A percentile compares a stretch with the other conserved stretches of the same genome.
phyloP scores from a whole-genome alignment of 2,888 invertebrate genomes.

The Fabriciana adippe region DNA sequence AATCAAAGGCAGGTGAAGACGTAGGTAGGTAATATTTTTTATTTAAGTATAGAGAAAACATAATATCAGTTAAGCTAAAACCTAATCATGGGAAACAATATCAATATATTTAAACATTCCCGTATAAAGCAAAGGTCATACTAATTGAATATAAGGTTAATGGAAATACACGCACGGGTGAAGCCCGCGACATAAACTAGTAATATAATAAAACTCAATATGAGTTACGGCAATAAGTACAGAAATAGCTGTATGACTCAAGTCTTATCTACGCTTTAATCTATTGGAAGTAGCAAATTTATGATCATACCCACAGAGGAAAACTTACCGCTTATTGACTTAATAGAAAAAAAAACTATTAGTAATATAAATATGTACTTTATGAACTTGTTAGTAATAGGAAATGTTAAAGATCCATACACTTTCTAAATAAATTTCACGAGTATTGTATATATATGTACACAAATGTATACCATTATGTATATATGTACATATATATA shows the following conservation, averaged over 20 bases:
- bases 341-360: not conserved
- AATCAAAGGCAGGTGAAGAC: too few relatives aligned
- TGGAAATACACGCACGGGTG: conserved; percentile 5
- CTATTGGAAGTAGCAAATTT: conserved; percentile 14
- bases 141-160: not conserved
- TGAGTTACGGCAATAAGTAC: conserved; percentile 22
- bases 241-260: conserved; percentile 28
- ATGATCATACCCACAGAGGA: conserved; percentile 10
- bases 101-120: not conserved
- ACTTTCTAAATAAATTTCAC: too few relatives aligned
- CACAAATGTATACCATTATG: too few relatives aligned
- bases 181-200: conserved; percentile 4
- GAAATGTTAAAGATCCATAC: too few relatives aligned
- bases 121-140: not conserved
- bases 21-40: too few relatives aligned
- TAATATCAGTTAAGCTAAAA: too few relatives aligned
- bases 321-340: conserved; percentile 7
- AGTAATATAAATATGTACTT: not conserved
- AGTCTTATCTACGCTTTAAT: conserved; percentile 26
- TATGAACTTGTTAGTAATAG: too few relatives aligned
- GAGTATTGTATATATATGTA: too few relatives aligned
- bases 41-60: too few relatives aligned
- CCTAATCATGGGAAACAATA: not conserved
- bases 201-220: conserved; percentile 24
- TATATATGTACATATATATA: too few relatives aligned